These are phyloP conservation scores for Cyphomyrus plagiostoma DNA, from an alignment of 2,113 vertebrate genomes.

Conservation along the genomic window DNA sequence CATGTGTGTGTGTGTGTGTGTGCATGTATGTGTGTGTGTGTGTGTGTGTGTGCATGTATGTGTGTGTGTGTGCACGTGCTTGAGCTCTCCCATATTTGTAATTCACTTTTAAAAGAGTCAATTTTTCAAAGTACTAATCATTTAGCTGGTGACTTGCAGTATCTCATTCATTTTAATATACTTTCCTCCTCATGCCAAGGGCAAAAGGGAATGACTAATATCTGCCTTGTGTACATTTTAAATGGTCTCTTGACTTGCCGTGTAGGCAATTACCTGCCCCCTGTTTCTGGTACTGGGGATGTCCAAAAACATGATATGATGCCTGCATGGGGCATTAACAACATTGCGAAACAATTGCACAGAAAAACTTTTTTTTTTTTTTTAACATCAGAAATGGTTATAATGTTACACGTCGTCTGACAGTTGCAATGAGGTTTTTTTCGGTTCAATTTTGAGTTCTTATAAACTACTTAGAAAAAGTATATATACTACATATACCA, in stretches of 20 bases:
- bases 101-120: neutral
- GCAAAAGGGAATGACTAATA: neutral
- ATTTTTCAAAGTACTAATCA: neutral
- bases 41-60: neutral
- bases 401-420: neutral
- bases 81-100: neutral
- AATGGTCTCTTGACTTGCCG: neutral
- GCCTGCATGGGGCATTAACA: neutral
- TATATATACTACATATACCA: neutral
- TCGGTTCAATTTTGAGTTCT: neutral
- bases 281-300: neutral
- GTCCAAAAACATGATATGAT: neutral
- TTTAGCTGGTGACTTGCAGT: neutral
- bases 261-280: neutral
- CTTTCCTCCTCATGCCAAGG: neutral
- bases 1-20: neutral
- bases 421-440: neutral
- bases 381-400: neutral
- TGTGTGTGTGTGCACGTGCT: neutral
- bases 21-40: too few species aligned
- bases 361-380: neutral
- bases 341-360: neutral
- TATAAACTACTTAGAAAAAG: neutral
- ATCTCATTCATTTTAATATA: neutral
- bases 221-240: neutral